These are phyloP conservation scores for Leptopilina clavipes DNA, from an alignment of 1,140 invertebrate species.

Conservation along the genomic window DNA sequence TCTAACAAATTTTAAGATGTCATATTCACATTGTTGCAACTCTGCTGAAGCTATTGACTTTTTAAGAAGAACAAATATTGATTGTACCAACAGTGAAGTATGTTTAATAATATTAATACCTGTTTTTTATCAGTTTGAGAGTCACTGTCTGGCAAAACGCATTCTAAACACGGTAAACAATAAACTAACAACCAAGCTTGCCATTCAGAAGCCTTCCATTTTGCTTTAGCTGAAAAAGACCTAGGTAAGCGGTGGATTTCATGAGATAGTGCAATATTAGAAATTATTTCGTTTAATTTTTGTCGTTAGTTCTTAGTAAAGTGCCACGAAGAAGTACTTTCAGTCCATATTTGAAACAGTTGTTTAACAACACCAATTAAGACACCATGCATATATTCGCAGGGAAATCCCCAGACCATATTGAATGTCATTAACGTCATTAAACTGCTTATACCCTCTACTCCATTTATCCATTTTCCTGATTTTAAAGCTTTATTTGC, in stretches of 20 bases:
- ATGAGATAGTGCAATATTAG: neutral
- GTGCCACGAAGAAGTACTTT: neutral
- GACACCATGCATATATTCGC: constrained; percentile 46
- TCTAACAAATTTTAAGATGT: constrained; percentile 45
- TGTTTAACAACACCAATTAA: constrained; percentile 44
- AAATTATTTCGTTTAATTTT: neutral
- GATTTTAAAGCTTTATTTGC: neutral
- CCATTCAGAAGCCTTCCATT: constrained; percentile 36
- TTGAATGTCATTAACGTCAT: constrained; percentile 44
- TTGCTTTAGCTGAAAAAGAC: neutral
- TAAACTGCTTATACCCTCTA: constrained; percentile 44
- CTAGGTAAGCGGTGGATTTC: neutral
- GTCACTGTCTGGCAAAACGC: constrained; percentile 37
- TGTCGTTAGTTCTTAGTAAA: neutral
- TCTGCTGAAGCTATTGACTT: constrained; percentile 35
- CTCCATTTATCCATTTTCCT: constrained; percentile 24
- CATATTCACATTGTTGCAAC: constrained; percentile 42
- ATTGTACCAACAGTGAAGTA: neutral
- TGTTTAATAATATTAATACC: neutral
- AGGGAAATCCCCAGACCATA: constrained; percentile 47
- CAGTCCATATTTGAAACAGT: constrained; percentile 31
- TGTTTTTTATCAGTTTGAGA: neutral
- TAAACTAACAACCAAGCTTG: constrained; percentile 47
- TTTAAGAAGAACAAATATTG: constrained; percentile 35
- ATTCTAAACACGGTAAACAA: constrained; percentile 45